These are phyloP conservation scores for Enteromius viviparus DNA, from an alignment of 2,797 vertebrate species.

Conservation along the genomic window DNA sequence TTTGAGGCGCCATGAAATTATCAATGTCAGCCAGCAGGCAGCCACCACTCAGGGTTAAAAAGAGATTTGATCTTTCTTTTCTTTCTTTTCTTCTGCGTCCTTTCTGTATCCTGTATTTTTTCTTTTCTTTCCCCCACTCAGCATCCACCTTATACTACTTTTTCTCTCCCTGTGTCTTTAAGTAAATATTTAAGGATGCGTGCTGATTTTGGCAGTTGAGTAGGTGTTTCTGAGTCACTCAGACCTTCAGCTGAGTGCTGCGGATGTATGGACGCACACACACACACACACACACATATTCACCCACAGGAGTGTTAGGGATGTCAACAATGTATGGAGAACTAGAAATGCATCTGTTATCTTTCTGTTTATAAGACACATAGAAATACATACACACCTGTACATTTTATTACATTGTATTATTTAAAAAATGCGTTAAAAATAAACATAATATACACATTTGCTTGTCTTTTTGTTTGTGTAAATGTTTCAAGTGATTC, in stretches of 20 bases:
- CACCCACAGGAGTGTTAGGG: not conserved
- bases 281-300: constrained; percentile 22
- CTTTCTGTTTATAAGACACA: too few relatives aligned
- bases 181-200: constrained; percentile 65
- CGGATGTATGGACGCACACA: constrained; percentile 3
- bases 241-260: constrained; percentile 9
- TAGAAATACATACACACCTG: not conserved
- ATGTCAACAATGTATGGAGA: not conserved
- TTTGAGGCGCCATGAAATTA: constrained; percentile 82
- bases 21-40: constrained; percentile 79
- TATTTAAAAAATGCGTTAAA: not conserved
- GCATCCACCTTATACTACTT: constrained; percentile 41
- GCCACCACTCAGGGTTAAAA: constrained; percentile 65
- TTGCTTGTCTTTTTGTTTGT: not conserved
- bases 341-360: not conserved
- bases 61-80: constrained; percentile 63
- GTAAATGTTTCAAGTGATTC: not conserved
- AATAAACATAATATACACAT: not conserved
- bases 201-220: constrained; percentile 51
- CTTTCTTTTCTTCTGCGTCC: constrained; percentile 45
- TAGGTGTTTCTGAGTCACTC: constrained; percentile 36
- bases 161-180: constrained; percentile 35
- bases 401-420: not conserved
- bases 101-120: constrained; percentile 33
- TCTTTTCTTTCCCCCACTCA: constrained; percentile 18